Percentiles rank a stretch among this genome's conserved stretches.
Evolutionary conservation across 2,888 invertebrate species (phyloP).

Genomic region (Mythimna vitellina): DNA sequence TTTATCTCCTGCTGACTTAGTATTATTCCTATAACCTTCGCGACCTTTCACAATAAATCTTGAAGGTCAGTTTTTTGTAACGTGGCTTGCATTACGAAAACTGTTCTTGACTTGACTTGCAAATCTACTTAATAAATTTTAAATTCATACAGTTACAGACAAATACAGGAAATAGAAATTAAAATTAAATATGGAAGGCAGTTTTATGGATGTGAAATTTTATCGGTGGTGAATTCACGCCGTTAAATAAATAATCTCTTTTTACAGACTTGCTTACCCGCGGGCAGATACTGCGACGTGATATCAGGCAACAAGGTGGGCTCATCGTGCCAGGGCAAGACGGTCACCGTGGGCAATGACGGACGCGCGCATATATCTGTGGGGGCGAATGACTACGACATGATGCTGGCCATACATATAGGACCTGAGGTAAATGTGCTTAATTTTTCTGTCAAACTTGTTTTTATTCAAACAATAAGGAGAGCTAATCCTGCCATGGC

Average conservation of each 20-base stretch:
- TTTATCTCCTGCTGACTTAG: background rate
- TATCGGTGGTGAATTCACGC: too few relatives aligned
- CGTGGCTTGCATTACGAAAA: too few relatives aligned
- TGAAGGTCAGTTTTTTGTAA: too few relatives aligned
- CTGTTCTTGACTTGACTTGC: too few relatives aligned
- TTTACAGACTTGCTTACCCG: constrained; percentile 91
- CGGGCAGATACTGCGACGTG: constrained; percentile 95
- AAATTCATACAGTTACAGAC: too few relatives aligned
- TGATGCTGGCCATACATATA: constrained; percentile 92
- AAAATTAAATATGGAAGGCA: too few relatives aligned
- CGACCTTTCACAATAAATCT: too few relatives aligned
- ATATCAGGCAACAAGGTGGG: constrained; percentile 91
- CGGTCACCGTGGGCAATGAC: constrained; percentile 90
- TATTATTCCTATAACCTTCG: too few relatives aligned
- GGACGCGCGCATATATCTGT: constrained; percentile 91
- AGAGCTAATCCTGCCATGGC: background rate
- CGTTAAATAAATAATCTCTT: background rate
- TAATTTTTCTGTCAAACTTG: background rate
- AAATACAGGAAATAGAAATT: too few relatives aligned
- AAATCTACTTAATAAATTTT: too few relatives aligned
- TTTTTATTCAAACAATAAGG: background rate
- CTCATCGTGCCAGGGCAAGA: constrained; percentile 92
- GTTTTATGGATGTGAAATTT: too few relatives aligned
- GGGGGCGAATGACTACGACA: constrained; percentile 89
- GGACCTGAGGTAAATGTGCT: constrained; percentile 79